phyloP scores from a whole-genome alignment of 35 echinoderm and acorn worm genomes.

The Lytechinus variegatus region DNA sequence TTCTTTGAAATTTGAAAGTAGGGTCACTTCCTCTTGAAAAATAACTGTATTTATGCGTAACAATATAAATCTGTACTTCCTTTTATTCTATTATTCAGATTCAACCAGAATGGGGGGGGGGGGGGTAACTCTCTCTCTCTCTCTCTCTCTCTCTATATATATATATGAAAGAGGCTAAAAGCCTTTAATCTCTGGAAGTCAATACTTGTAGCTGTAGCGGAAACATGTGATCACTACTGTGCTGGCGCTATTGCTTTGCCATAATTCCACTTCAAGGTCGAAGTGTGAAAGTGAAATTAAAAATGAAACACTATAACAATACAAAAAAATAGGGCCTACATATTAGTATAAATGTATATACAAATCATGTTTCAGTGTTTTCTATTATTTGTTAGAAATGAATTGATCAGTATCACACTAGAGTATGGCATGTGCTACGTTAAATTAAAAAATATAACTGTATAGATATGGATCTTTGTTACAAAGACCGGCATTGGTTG shows the following conservation, averaged over 20 bases:
- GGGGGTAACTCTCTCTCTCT: no score
- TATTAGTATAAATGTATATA: not conserved
- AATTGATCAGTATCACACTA: not conserved
- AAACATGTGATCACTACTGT: constrained; percentile 2
- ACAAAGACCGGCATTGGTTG: not conserved
- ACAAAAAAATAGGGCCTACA: no score
- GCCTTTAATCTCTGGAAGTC: not conserved
- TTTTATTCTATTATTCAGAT: no score
- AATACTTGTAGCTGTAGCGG: not conserved
- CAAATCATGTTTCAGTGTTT: not conserved
- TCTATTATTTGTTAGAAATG: not conserved
- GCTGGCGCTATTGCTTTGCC: not conserved
- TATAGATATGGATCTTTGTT: not conserved
- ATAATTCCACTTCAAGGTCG: not conserved
- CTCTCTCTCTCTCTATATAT: no score
- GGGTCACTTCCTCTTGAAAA: no score
- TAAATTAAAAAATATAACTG: not conserved
- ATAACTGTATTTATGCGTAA: no score
- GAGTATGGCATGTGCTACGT: not conserved
- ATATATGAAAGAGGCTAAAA: no score
- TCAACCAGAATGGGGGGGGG: no score
- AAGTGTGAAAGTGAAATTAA: not conserved
- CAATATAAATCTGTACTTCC: no score
- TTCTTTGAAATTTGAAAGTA: no score
- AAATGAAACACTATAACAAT: not conserved